Percentiles rank a stretch among this genome's conserved stretches.
These are phyloP conservation scores for Eilema griseolum DNA, from an alignment of 2,888 invertebrate species.

Conservation along the genomic window DNA sequence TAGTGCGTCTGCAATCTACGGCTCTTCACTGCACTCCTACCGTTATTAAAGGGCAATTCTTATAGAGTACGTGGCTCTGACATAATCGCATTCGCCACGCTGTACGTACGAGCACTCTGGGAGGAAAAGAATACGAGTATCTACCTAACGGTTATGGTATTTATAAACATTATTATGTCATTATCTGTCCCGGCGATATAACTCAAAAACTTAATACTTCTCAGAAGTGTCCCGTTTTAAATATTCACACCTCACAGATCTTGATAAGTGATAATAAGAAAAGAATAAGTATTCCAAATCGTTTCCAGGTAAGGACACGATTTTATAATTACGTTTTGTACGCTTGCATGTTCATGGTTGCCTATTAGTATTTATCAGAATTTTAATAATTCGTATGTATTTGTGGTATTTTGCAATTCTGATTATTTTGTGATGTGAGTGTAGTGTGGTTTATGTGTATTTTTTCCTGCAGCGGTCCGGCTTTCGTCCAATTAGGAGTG, in stretches of 20 bases:
- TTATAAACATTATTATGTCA: constrained; percentile 54
- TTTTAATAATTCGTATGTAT: constrained; percentile 66
- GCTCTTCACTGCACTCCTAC: constrained; percentile 77
- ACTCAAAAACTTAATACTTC: constrained; percentile 57
- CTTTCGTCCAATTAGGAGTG: constrained; percentile 83
- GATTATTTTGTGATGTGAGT: constrained; percentile 70
- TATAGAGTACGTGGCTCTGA: constrained; percentile 77
- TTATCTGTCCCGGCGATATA: constrained; percentile 51
- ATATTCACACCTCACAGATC: constrained; percentile 76
- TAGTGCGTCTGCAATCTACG: constrained; percentile 80
- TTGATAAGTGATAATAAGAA: constrained; percentile 66
- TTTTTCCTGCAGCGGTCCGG: constrained; percentile 74
- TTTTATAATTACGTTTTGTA: constrained; percentile 46
- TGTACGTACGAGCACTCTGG: constrained; percentile 58
- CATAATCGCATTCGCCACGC: constrained; percentile 74
- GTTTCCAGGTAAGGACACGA: constrained; percentile 63
- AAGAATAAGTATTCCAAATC: constrained; percentile 66
- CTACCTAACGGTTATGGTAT: constrained; percentile 57
- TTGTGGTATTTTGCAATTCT: constrained; percentile 58
- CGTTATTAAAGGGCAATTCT: constrained; percentile 84
- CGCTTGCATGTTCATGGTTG: constrained; percentile 47
- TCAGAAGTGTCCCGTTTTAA: constrained; percentile 64
- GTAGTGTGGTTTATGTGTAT: constrained; percentile 66
- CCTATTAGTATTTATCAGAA: constrained; percentile 63
- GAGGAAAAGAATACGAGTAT: constrained; percentile 60